phyloP scores from a whole-genome alignment of 2,888 invertebrate species.

The Nezara viridula region DNA sequence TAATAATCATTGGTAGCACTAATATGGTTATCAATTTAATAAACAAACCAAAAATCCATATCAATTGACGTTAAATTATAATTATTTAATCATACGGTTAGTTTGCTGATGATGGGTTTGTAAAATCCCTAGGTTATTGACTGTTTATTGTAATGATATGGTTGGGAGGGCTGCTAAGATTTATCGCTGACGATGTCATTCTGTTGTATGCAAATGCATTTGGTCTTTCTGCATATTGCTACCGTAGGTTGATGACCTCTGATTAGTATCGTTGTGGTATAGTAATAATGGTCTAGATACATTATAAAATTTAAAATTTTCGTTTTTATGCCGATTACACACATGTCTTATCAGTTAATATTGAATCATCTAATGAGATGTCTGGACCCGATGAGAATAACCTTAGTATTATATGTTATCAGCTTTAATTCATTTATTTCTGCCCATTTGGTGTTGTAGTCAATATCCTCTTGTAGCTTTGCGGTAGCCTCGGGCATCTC shows the following conservation, averaged over 20 bases:
- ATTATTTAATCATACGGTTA: neutral
- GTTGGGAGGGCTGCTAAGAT: neutral
- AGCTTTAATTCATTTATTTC: no score
- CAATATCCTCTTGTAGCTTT: no score
- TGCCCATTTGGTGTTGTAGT: no score
- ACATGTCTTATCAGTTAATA: no score
- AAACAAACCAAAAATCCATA: neutral
- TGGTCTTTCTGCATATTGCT: slow-evolving; percentile 28
- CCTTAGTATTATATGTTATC: no score
- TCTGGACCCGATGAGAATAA: no score
- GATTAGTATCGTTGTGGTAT: neutral
- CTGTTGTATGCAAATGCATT: slow-evolving; percentile 31
- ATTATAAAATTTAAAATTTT: no score
- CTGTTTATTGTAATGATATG: neutral
- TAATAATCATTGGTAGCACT: no score
- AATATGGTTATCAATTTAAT: no score
- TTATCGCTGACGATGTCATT: neutral
- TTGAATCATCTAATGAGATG: no score
- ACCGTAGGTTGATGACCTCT: neutral
- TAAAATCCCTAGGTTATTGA: neutral
- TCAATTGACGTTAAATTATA: neutral
- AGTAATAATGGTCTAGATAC: neutral
- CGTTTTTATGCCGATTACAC: no score
- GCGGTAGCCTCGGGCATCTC: no score
- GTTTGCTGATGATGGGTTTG: neutral